These are phyloP conservation scores for Bombus sylvicola DNA, from an alignment of 1,140 invertebrate species.

Conservation along the genomic window DNA sequence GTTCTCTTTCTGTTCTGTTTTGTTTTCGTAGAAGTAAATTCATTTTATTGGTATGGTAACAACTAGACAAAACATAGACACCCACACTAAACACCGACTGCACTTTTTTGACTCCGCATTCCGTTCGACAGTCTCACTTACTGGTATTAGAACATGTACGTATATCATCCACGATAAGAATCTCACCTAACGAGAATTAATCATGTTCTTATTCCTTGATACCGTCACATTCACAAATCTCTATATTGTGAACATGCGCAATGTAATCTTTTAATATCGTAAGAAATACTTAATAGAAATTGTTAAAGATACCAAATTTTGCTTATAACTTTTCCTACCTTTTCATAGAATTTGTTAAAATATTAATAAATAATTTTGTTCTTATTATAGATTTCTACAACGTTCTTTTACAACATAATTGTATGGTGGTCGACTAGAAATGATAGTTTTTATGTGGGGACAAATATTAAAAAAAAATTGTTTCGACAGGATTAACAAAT, in stretches of 20 bases:
- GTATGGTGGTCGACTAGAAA: not conserved
- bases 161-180: conserved; percentile 45
- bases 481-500: not conserved
- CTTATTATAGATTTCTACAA: not conserved
- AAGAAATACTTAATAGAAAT: not conserved
- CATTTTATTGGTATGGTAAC: conserved; percentile 40
- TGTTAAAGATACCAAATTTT: not conserved
- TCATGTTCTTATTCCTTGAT: not conserved
- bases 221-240: not conserved
- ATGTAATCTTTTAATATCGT: not conserved
- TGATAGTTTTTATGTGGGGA: not conserved
- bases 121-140: conserved; percentile 6
- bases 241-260: not conserved
- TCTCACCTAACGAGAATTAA: conserved; percentile 28
- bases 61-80: conserved; percentile 28
- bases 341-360: not conserved
- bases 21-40: conserved; percentile 42
- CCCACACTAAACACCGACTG: not conserved
- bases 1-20: conserved; percentile 6
- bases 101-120: conserved; percentile 29
- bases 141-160: conserved; percentile 8
- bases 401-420: not conserved
- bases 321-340: not conserved
- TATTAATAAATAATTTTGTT: not conserved
- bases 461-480: too few species aligned